These are phyloP conservation scores for Sebastes variabilis DNA, from an alignment of 2,797 vertebrate species.

Conservation along the genomic window DNA sequence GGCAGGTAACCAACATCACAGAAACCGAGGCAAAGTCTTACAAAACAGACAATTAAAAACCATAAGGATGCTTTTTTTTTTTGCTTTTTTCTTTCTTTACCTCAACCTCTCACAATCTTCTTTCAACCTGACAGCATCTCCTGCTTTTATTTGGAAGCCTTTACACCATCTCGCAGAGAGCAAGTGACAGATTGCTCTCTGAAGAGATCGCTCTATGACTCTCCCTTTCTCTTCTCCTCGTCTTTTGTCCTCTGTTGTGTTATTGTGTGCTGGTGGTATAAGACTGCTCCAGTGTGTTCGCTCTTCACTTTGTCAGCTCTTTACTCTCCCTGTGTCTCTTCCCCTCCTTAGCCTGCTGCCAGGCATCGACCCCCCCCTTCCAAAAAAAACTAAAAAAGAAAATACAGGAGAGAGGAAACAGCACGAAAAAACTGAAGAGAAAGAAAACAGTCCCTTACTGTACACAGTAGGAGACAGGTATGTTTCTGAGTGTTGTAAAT, in stretches of 20 bases:
- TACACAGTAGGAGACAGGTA: background rate
- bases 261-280: slow-evolving; percentile 56
- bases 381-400: background rate
- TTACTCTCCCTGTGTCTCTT: slow-evolving; percentile 57
- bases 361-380: slow-evolving; percentile 6
- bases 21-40: slow-evolving; percentile 5
- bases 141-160: slow-evolving; percentile 63
- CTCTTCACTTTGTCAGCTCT: slow-evolving; percentile 71
- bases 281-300: slow-evolving; percentile 48
- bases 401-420: background rate
- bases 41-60: slow-evolving; percentile 56
- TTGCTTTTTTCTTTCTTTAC: background rate
- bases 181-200: slow-evolving; percentile 76
- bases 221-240: slow-evolving; percentile 57
- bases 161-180: slow-evolving; percentile 53
- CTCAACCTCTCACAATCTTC: slow-evolving; percentile 40
- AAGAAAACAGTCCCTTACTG: background rate
- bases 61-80: slow-evolving; percentile 19
- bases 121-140: slow-evolving; percentile 57
- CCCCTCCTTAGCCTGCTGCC: slow-evolving; percentile 55
- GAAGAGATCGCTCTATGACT: slow-evolving; percentile 68
- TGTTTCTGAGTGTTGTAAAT: slow-evolving; percentile 26
- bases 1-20: slow-evolving; percentile 23
- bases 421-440: background rate
- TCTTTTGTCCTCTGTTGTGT: slow-evolving; percentile 70